These are phyloP conservation scores for Octodon degus DNA, from an alignment of 2,113 vertebrate species.

Conservation along the genomic window DNA sequence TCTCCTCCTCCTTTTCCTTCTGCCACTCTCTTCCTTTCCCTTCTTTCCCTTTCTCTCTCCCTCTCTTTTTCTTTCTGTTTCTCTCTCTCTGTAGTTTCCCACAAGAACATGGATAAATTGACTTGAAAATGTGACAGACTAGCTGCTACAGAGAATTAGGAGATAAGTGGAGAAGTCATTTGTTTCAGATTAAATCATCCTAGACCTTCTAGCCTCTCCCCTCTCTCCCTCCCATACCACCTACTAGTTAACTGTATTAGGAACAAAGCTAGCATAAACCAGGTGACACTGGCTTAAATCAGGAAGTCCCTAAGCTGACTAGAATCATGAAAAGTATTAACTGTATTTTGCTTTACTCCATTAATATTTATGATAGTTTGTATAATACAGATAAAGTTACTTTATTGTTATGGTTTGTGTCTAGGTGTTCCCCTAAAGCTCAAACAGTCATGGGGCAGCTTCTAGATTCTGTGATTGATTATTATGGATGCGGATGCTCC, in stretches of 20 bases:
- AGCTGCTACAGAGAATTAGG: not conserved
- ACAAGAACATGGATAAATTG: not conserved
- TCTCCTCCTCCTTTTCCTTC: too few species aligned
- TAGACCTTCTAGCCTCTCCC: not conserved
- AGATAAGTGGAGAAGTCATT: not conserved
- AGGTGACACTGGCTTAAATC: not conserved
- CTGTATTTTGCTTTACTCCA: not conserved
- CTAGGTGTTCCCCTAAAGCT: too few species aligned
- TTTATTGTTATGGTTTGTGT: too few species aligned
- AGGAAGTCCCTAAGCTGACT: not conserved
- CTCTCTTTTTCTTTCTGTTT: too few species aligned
- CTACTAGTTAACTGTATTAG: not conserved
- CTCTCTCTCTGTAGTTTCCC: not conserved
- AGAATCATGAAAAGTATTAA: not conserved
- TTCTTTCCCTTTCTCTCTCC: too few species aligned
- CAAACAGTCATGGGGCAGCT: too few species aligned
- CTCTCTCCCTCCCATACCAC: not conserved
- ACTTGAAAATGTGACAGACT: not conserved
- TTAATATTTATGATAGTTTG: not conserved
- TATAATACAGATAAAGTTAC: not conserved
- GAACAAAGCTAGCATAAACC: not conserved
- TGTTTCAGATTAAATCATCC: not conserved
- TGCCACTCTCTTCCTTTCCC: rapidly evolving
- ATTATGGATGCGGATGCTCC: too few species aligned
- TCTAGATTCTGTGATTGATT: too few species aligned